A percentile compares a stretch with the other conserved stretches of the same genome.
Conservation (phyloP, 2,888 invertebrate genomes). For the Nezara viridula region DNA sequence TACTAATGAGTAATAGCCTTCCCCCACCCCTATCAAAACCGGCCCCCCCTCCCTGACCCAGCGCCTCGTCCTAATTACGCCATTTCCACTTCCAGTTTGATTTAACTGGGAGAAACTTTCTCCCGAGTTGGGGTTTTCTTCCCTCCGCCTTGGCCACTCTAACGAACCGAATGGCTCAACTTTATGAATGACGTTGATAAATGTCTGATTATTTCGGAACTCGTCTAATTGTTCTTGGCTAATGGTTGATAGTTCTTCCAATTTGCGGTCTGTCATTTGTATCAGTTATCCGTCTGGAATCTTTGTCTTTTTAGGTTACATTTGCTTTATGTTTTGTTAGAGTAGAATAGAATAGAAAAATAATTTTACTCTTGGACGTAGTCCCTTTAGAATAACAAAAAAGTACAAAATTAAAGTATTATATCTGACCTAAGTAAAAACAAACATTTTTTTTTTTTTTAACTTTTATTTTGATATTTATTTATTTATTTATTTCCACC, state of each 20-base stretch:
- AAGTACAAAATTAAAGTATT: no score
- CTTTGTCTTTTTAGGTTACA: no score
- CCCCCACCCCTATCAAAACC: not conserved
- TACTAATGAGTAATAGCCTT: slow-evolving; percentile 6
- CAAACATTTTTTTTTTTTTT: no score
- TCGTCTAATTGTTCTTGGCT: slow-evolving; percentile 14
- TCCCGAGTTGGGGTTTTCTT: not conserved
- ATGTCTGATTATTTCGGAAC: slow-evolving; percentile 35
- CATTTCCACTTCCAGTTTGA: not conserved
- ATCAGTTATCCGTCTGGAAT: not conserved
- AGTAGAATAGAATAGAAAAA: no score
- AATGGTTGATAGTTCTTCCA: not conserved
- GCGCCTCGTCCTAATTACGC: not conserved
- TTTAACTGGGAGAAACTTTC: not conserved
- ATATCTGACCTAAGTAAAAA: no score
- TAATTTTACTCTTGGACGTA: no score
- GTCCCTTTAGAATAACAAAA: no score
- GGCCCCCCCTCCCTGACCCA: not conserved
- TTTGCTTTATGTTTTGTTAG: no score
- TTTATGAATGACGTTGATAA: slow-evolving; percentile 44
- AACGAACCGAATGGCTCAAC: slow-evolving; percentile 1
- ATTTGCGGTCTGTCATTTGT: not conserved
- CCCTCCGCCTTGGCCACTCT: not conserved
- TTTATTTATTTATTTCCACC: no score
- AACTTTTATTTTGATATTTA: no score